Base-by-base conservation (phyloP, 2,797 vertebrate species). In the Zonotrichia albicollis region DNA sequence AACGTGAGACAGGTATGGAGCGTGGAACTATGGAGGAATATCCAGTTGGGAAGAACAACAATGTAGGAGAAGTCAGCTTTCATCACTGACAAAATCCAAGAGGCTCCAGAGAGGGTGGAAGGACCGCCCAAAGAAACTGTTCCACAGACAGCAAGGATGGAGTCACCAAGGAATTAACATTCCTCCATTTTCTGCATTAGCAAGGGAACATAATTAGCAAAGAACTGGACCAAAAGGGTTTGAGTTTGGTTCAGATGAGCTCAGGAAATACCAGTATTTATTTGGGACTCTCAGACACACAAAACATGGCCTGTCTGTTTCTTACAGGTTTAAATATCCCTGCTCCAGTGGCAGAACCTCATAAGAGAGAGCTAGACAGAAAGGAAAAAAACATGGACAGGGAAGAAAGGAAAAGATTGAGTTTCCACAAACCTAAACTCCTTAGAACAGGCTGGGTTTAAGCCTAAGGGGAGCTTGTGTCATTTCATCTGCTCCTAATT, bases 401-500 rank as follows among this genome's bases (percentile, higher is more conserved):
- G 50, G 85, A 93, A 92, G 30, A 87, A 82, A 60, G 58, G 54
- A 90, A 83, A 89, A 86, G 29, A 72, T 0, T n/a, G 42, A 70
- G 76, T 61, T 87, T 57, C 54, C 54, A 23, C 54, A 57, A 57
- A 57, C 54, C 34, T 36, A n/a, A 82, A 87, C 73, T 90, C 22
- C 48, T 82, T 38, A 79, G 54, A 84, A 76, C 23, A 50, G 79
- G 45, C 53, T 82, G 13, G 0, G 13, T 77, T 84, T 88, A 91
- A 93, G 74, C 75, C 94, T 91, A 84, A 94, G 48, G 76, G 93
- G 77, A 96, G 34, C 72, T 72, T 71, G 80, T 94, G 80, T 90
- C 80, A 87, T 91, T 96, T 94, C 53, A 84, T 82, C 71, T 88
- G 64, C 74, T 96, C 85, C 87, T 94, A 96, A 96, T 86, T 93